Percentiles rank a stretch among this genome's conserved stretches.
Conservation (phyloP, 1,140 invertebrate genomes). For the Latrodectus geometricus region DNA sequence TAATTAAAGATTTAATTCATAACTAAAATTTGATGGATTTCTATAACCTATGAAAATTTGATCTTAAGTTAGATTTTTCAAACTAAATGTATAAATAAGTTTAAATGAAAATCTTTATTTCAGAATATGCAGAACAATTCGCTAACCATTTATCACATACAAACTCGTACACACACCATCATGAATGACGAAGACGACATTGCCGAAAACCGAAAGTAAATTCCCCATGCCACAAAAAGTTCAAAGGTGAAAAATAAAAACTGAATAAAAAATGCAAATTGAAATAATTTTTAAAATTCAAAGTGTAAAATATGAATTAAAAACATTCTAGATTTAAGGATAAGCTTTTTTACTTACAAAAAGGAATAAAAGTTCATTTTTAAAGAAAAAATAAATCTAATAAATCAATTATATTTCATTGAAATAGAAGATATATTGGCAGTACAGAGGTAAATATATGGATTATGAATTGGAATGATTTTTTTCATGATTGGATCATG, state of each 20-base stretch:
- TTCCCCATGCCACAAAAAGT: conserved; percentile 14
- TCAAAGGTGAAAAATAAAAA: conserved; percentile 24
- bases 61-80: no score
- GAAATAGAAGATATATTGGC: no score
- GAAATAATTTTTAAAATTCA: background rate
- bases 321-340: background rate
- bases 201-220: conserved; percentile 52
- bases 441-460: no score
- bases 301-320: background rate
- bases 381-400: background rate
- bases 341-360: background rate
- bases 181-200: conserved; percentile 10
- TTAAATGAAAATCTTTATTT: background rate
- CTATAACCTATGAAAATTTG: no score
- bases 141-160: conserved; percentile 2
- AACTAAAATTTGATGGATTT: background rate
- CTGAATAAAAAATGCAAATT: background rate
- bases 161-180: conserved; percentile 14
- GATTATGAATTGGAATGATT: no score
- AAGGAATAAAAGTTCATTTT: background rate
- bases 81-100: background rate
- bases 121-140: background rate
- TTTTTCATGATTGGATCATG: no score
- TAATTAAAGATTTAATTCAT: background rate
- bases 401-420: background rate